phyloP scores from a whole-genome alignment of 2,797 vertebrate species.

The Megalops cyprinoides region DNA sequence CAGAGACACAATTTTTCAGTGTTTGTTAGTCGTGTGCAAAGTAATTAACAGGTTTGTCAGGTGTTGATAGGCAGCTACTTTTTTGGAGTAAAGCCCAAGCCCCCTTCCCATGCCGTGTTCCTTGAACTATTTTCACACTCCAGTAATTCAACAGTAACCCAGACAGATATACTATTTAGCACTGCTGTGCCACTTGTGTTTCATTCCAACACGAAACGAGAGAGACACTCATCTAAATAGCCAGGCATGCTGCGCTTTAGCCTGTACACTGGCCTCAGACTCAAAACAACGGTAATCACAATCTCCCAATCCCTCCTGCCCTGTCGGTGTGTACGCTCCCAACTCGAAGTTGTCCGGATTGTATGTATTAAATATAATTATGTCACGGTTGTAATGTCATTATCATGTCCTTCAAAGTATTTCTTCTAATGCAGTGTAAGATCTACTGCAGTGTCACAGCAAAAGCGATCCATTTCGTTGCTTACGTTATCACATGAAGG shows the following conservation, averaged over 20 bases:
- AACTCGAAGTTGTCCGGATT: background rate
- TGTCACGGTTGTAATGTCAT: background rate
- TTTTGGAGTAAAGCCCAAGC: background rate
- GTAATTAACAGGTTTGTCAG: constrained; percentile 23
- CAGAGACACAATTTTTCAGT: background rate
- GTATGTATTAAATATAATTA: background rate
- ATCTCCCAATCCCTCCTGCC: background rate
- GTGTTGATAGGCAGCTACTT: constrained; percentile 17
- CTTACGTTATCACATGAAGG: background rate
- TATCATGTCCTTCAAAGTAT: background rate
- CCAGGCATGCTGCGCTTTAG: constrained; percentile 19
- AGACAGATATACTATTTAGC: background rate
- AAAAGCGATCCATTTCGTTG: too few species aligned
- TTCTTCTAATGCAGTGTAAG: background rate
- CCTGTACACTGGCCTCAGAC: background rate
- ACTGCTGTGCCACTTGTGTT: background rate
- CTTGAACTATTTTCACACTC: constrained; percentile 31
- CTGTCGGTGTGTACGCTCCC: too few species aligned
- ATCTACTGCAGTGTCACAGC: background rate
- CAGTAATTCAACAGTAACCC: constrained; percentile 29
- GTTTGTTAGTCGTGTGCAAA: constrained; percentile 8
- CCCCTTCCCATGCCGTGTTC: constrained; percentile 17
- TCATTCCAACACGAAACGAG: background rate
- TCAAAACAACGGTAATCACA: background rate
- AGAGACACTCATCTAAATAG: background rate